Conservation (phyloP, 2,797 vertebrate genomes). For the Thaleichthys pacificus region DNA sequence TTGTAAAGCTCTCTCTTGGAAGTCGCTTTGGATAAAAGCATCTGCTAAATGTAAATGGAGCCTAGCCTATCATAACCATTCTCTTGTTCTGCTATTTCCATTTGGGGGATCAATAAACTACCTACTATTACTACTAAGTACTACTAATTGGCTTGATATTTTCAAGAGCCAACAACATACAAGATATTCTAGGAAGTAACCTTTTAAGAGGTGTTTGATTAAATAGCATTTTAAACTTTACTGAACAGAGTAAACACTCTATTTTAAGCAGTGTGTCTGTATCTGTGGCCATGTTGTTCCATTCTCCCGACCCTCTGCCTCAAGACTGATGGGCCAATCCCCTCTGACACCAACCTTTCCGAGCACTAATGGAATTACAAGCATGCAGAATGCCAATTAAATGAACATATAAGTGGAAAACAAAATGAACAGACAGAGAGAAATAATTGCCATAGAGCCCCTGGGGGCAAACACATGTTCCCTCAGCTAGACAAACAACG, state of each 20-base stretch:
- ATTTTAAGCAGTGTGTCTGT: background rate
- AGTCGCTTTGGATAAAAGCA: too few relatives aligned
- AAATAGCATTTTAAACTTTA: background rate
- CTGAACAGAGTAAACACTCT: background rate
- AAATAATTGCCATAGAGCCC: conserved; percentile 69
- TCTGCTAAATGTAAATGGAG: too few relatives aligned
- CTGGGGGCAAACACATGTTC: conserved; percentile 75
- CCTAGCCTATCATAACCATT: too few relatives aligned
- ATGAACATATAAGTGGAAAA: conserved; percentile 67
- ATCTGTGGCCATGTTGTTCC: background rate
- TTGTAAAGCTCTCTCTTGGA: too few relatives aligned
- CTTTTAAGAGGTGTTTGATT: background rate
- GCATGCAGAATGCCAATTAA: conserved; percentile 71
- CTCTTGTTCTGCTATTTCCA: too few relatives aligned
- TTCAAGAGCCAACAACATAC: too few relatives aligned
- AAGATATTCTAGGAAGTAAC: background rate
- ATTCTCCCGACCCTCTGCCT: conserved; percentile 24
- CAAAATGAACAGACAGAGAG: conserved; percentile 56
- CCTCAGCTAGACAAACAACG: conserved; percentile 38
- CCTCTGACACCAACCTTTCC: conserved; percentile 72
- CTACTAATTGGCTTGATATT: too few relatives aligned
- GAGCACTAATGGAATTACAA: conserved; percentile 70
- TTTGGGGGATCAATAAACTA: background rate
- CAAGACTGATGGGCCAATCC: conserved; percentile 55
- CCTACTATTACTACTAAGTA: background rate